Percentiles rank a stretch among this genome's conserved stretches.
Conservation (phyloP, 1,140 invertebrate genomes). For the Helicoverpa zea region DNA sequence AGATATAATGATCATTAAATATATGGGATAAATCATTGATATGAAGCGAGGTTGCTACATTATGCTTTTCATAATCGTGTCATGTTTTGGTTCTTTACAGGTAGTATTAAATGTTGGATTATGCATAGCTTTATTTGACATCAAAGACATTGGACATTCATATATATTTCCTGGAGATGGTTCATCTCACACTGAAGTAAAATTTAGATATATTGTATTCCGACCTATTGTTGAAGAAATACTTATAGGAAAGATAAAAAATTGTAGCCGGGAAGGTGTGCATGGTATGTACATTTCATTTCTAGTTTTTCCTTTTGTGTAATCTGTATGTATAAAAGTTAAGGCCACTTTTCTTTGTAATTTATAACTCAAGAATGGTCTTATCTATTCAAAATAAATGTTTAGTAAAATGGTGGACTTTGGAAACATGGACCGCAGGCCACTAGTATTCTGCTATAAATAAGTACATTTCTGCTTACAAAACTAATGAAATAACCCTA, state of each 20-base stretch:
- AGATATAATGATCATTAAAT: too few species aligned
- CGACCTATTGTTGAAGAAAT: constrained; percentile 97
- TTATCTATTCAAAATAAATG: background rate
- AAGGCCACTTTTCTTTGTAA: too few species aligned
- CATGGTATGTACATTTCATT: constrained; percentile 88
- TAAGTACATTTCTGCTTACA: too few species aligned
- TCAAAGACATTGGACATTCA: constrained; percentile 94
- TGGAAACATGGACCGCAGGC: too few species aligned
- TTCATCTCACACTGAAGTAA: constrained; percentile 96
- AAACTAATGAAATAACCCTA: background rate
- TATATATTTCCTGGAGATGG: constrained; percentile 98
- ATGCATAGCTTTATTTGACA: constrained; percentile 96
- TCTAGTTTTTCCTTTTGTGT: background rate
- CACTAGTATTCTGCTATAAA: too few species aligned
- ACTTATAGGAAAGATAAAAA: constrained; percentile 96
- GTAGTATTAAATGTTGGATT: constrained; percentile 97
- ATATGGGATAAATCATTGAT: background rate
- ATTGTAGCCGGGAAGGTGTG: constrained; percentile 96
- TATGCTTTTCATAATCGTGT: background rate
- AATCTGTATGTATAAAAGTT: too few species aligned
- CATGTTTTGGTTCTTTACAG: constrained; percentile 86
- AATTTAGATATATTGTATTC: constrained; percentile 97
- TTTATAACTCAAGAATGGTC: background rate
- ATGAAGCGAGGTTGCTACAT: background rate
- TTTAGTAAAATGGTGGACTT: too few species aligned